Evolutionary conservation across 2,113 vertebrate species (phyloP).

Genomic region (Acanthisitta chloris): DNA sequence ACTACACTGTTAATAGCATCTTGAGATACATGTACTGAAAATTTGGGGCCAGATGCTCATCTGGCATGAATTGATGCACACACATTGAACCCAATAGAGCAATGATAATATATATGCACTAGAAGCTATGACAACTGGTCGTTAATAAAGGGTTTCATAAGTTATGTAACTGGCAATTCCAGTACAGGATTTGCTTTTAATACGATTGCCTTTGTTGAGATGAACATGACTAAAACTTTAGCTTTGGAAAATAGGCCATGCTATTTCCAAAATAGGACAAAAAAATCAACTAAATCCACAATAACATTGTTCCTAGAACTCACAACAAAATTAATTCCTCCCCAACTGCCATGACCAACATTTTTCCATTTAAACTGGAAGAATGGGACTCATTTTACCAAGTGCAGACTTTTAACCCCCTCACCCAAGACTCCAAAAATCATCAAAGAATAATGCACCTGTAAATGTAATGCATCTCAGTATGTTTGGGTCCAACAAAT

Average conservation of each 20-base stretch:
- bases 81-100: neutral
- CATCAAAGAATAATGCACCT: neutral
- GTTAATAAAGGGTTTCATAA: slow-evolving; percentile 18
- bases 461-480: neutral
- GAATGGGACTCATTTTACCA: neutral
- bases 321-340: neutral
- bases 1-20: neutral
- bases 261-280: neutral
- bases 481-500: neutral
- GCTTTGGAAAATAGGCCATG: neutral
- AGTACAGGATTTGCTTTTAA: slow-evolving; percentile 35
- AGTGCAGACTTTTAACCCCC: neutral
- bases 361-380: neutral
- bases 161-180: slow-evolving; percentile 45
- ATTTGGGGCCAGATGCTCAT: slow-evolving; percentile 31
- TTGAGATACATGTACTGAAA: neutral
- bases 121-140: neutral
- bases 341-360: neutral
- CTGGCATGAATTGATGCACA: neutral
- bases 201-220: neutral
- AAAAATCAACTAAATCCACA: neutral
- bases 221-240: neutral
- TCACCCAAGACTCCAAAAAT: neutral
- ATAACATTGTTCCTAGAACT: neutral
- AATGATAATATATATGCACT: neutral